Conservation (phyloP, 2,888 invertebrate species). For the Hydrotaea diabolus region DNA sequence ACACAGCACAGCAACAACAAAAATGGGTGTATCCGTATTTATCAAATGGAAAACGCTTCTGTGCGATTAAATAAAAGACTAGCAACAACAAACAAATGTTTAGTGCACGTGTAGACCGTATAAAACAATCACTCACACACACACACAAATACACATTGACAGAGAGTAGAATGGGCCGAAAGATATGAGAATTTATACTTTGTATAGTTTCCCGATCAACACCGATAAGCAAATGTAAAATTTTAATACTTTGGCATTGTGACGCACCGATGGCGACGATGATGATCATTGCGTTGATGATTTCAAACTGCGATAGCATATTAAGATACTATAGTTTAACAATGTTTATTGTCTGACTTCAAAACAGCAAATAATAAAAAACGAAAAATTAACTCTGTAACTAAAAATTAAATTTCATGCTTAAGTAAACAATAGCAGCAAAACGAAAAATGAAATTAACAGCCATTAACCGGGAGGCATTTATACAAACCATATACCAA, state of each 20-base stretch:
- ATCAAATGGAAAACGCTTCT: conserved; percentile 40
- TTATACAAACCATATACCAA: background rate
- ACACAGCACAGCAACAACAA: background rate
- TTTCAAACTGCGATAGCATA: conserved; percentile 33
- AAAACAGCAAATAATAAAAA: background rate
- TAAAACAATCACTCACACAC: conserved; percentile 15
- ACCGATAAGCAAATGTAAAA: conserved; percentile 53
- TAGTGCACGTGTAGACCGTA: conserved; percentile 36
- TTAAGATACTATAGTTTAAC: conserved; percentile 26
- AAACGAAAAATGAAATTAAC: background rate
- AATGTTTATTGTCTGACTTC: conserved; percentile 31
- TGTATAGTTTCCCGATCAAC: conserved; percentile 44
- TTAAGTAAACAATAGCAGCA: background rate
- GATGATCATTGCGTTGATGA: conserved; percentile 5
- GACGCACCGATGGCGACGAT: conserved; percentile 22
- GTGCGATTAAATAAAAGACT: conserved; percentile 10
- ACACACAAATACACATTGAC: conserved; percentile 4
- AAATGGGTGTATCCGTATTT: conserved; percentile 45
- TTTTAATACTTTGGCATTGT: conserved; percentile 31
- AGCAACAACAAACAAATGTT: conserved; percentile 22
- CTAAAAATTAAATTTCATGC: background rate
- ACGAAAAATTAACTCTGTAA: background rate
- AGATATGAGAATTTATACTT: conserved; percentile 38
- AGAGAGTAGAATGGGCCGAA: background rate
- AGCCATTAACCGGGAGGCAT: background rate